These are phyloP conservation scores for Microplitis manilae DNA, from an alignment of 2,888 invertebrate genomes.

Conservation along the genomic window DNA sequence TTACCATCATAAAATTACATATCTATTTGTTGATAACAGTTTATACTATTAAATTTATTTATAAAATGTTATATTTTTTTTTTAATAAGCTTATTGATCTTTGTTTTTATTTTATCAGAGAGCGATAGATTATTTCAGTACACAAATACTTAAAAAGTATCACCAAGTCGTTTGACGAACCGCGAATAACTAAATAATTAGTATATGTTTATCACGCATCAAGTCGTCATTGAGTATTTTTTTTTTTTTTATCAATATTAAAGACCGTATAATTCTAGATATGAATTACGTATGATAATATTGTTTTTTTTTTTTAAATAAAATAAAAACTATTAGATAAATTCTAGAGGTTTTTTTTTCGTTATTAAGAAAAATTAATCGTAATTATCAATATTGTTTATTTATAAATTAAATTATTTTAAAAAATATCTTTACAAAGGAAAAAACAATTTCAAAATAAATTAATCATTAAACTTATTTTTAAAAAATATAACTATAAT, in stretches of 20 bases:
- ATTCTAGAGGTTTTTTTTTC: too few relatives aligned
- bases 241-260: slow-evolving; percentile 1
- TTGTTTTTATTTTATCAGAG: too few relatives aligned
- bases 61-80: background rate
- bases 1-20: background rate
- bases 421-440: too few relatives aligned
- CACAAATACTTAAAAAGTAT: background rate
- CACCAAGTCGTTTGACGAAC: background rate
- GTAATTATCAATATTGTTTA: too few relatives aligned
- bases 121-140: too few relatives aligned
- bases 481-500: background rate
- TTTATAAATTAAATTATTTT: too few relatives aligned
- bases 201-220: background rate
- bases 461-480: too few relatives aligned
- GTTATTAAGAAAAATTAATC: too few relatives aligned
- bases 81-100: too few relatives aligned
- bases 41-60: background rate
- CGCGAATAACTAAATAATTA: background rate
- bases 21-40: background rate
- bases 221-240: background rate
- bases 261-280: background rate
- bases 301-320: background rate
- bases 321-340: background rate
- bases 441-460: too few relatives aligned
- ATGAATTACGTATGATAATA: background rate